phyloP scores from a whole-genome alignment of 2,113 vertebrate genomes.

The Naja naja region DNA sequence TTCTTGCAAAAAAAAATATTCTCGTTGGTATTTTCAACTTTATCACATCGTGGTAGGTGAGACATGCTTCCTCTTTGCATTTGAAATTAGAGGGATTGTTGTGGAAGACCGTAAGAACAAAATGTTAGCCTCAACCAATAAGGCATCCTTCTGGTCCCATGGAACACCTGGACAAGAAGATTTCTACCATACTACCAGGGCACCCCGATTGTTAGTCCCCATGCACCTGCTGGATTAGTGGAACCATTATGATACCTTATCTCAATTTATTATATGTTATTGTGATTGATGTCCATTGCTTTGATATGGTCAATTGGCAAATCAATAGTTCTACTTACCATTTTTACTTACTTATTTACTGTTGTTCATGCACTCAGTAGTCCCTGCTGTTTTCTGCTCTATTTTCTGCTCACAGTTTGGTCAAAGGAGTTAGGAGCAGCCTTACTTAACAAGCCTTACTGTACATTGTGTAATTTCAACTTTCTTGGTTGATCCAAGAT shows the following conservation, averaged over 20 bases:
- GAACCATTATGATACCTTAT: background rate
- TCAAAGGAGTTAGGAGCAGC: background rate
- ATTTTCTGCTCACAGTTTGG: background rate
- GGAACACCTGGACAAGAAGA: background rate
- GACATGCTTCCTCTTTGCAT: background rate
- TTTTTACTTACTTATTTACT: background rate
- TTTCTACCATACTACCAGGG: background rate
- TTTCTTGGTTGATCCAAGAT: background rate
- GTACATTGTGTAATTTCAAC: background rate
- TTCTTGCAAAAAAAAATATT: conserved; percentile 38
- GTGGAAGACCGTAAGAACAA: background rate
- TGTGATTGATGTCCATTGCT: background rate
- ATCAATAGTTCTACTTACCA: background rate
- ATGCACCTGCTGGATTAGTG: background rate
- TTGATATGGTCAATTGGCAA: background rate
- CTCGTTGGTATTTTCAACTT: background rate
- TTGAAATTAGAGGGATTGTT: background rate
- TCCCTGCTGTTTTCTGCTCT: background rate
- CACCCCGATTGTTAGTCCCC: no score
- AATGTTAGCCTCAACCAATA: background rate
- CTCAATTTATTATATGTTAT: background rate
- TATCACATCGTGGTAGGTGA: background rate
- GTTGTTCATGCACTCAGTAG: background rate
- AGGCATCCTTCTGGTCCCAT: background rate
- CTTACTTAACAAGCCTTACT: background rate